These are phyloP conservation scores for Nysson spinosus DNA, from an alignment of 2,888 invertebrate genomes.

Conservation along the genomic window DNA sequence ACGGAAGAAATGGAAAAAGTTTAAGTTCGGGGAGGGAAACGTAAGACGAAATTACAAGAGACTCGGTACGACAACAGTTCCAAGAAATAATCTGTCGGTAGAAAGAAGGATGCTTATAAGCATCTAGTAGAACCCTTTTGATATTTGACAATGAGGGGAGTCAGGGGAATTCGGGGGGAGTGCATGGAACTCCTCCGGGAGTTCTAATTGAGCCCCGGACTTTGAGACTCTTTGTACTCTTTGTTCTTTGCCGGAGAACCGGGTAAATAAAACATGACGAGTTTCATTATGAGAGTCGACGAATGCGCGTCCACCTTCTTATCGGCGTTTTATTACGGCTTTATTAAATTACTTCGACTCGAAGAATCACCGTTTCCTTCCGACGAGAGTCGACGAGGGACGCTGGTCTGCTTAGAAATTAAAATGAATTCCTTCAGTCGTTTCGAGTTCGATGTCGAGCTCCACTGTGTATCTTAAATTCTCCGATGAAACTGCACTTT, in stretches of 20 bases:
- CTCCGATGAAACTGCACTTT: no score
- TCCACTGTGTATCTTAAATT: no score
- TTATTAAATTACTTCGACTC: background rate
- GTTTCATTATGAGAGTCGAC: conserved; percentile 2
- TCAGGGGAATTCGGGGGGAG: no score
- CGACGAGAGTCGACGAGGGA: background rate
- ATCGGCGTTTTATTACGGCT: background rate
- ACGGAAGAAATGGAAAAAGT: background rate
- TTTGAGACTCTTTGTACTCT: background rate
- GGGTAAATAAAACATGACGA: conserved; percentile 3
- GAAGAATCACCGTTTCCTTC: background rate
- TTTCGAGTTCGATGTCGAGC: no score
- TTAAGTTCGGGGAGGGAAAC: background rate
- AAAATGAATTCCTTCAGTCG: conserved; percentile 1
- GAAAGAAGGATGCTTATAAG: conserved; percentile 29
- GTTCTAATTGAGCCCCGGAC: conserved; percentile 37
- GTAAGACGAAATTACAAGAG: conserved; percentile 2
- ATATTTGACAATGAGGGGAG: conserved; percentile 33
- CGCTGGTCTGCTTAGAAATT: background rate
- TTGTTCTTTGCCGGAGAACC: conserved; percentile 6
- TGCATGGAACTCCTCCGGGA: conserved; percentile 1
- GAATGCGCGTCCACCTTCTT: background rate
- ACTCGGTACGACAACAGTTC: conserved; percentile 21
- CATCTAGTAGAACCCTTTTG: conserved; percentile 22
- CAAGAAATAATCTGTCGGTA: conserved; percentile 34